Evolutionary conservation across 2,797 vertebrate genomes (phyloP), one percentile per base, ranked within the genome.

Genomic region (Cynopterus sphinx): DNA sequence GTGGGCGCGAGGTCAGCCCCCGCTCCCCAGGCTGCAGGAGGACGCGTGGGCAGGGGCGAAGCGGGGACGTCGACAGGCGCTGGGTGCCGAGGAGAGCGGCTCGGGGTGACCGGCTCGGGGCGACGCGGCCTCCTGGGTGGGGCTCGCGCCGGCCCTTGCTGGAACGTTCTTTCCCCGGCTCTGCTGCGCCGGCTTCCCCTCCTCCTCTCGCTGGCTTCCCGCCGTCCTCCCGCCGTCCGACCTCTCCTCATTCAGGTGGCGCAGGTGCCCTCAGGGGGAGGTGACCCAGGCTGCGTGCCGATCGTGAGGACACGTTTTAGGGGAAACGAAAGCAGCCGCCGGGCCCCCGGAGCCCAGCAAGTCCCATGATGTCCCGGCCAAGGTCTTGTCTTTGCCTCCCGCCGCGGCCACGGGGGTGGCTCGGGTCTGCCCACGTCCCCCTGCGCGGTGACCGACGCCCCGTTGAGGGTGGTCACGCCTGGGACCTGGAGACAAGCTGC

Each of bases 401-500:
- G 1, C 21, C 1, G 4, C 15, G 86, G 31, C 53, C 59, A 2
- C 12, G 28, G 5, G 0, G 1, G 26, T 2, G 24, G 24, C n/a
- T 51, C 46, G 1, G 5, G 11, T 51, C 75, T 6, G 5, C 12
- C 0, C 1, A 0, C 8, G 3, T 4, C 24, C 43, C 49, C 36
- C n/a, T 5, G 0, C 15, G 1, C 2, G 1, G 2, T 0, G 28
- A 8, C 36, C 22, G 71, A 24, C 7, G 9, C 4, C 16, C 12
- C 1, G 6, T 17, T 49, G 0, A 2, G 1, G 16, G 31, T 0
- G 28, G 12, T 31, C 21, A 26, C 0, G 3, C 26, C 77, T 51
- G 26, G 9, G 19, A 1, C 49, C 57, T 21, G 0, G 2, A n/a
- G 43, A 53, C 5, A 10, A 0, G 0, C 70, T n/a, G 41, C 78